Conservation (phyloP, 2,113 vertebrate species). For the Pterocles gutturalis region DNA sequence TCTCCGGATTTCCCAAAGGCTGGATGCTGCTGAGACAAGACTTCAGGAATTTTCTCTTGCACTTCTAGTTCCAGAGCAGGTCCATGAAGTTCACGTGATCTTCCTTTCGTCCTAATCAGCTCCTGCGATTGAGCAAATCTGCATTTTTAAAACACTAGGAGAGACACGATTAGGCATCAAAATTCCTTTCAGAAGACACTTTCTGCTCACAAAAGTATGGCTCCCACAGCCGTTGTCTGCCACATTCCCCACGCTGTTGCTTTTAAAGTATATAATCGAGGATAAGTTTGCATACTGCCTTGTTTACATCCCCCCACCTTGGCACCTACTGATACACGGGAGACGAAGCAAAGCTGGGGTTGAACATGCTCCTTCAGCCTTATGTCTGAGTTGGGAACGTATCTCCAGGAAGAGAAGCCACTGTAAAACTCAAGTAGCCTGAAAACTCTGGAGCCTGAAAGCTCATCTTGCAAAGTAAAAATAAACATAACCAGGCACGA, state of each 20-base stretch:
- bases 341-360: background rate
- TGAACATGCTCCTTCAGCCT: background rate
- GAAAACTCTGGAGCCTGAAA: background rate
- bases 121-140: background rate
- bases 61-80: background rate
- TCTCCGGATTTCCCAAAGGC: background rate
- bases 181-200: background rate
- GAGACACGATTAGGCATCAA: background rate
- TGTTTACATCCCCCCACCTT: background rate
- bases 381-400: accelerated
- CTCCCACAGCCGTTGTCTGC: background rate
- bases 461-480: background rate
- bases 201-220: background rate
- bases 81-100: background rate
- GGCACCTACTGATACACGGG: accelerated
- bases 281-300: background rate
- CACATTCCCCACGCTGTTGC: background rate
- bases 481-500: background rate
- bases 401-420: background rate
- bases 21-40: background rate
- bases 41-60: background rate
- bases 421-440: background rate
- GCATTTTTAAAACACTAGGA: background rate
- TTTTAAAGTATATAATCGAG: background rate
- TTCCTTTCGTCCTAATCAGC: background rate